Conservation (phyloP, 2,113 vertebrate genomes). For the Pseudorhombus dupliciocellatus region DNA sequence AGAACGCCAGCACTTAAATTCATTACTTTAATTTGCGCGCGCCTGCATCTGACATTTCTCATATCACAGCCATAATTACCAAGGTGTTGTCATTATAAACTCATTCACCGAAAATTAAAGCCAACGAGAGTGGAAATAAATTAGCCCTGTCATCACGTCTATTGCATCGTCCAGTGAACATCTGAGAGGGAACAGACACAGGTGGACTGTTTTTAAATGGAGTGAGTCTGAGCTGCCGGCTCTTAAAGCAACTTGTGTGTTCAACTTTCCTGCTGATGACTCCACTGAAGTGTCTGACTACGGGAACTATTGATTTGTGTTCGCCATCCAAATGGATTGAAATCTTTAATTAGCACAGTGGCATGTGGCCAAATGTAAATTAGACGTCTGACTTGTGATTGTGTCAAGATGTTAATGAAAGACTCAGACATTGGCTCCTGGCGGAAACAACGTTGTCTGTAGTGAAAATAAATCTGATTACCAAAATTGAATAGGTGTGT, state of each 20-base stretch:
- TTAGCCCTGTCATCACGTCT: slow-evolving; percentile 39
- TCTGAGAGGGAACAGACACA: slow-evolving; percentile 29
- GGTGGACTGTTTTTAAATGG: slow-evolving; percentile 11
- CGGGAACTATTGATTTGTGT: slow-evolving; percentile 67
- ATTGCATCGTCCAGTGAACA: slow-evolving; percentile 33
- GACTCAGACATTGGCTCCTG: slow-evolving; percentile 37
- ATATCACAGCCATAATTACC: slow-evolving; percentile 56
- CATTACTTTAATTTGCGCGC: slow-evolving; percentile 19
- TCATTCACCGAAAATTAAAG: slow-evolving; percentile 57
- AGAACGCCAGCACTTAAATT: slow-evolving; percentile 19
- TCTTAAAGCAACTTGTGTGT: slow-evolving; percentile 38
- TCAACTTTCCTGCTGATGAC: slow-evolving; percentile 68
- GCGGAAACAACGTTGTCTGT: slow-evolving; percentile 50
- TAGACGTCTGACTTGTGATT: slow-evolving; percentile 61
- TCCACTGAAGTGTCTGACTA: slow-evolving; percentile 61
- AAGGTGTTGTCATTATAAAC: slow-evolving; percentile 52
- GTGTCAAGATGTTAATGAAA: slow-evolving; percentile 69
- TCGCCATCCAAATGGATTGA: slow-evolving; percentile 60
- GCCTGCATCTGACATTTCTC: slow-evolving; percentile 43
- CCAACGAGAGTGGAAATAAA: slow-evolving; percentile 57
- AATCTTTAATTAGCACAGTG: slow-evolving; percentile 74
- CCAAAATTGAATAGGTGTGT: slow-evolving; percentile 42
- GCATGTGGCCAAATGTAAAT: slow-evolving; percentile 72
- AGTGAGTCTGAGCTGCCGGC: slow-evolving; percentile 16
- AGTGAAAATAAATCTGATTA: slow-evolving; percentile 68